Percentiles rank a stretch among this genome's conserved stretches.
Evolutionary conservation across 2,888 invertebrate genomes (phyloP).

Genomic region (Chrysodeixis includens): DNA sequence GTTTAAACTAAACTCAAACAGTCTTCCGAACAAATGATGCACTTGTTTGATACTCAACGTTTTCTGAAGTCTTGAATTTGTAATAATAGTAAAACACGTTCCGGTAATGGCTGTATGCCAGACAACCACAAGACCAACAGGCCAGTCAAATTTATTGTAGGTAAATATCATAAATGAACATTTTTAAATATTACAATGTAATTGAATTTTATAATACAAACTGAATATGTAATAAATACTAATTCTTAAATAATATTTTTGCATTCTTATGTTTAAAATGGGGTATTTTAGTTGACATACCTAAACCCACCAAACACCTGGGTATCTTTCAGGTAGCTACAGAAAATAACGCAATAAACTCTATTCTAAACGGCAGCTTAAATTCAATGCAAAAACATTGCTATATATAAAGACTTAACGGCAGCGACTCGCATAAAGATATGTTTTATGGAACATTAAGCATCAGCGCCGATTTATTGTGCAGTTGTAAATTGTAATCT

Average conservation of each 20-base stretch:
- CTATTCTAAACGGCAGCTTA: constrained; percentile 10
- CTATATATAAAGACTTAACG: neutral
- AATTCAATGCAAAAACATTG: constrained; percentile 24
- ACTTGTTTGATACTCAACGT: neutral
- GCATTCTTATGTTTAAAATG: too few species aligned
- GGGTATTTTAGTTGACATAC: too few species aligned
- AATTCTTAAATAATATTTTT: neutral
- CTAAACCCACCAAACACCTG: neutral
- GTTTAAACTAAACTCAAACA: neutral
- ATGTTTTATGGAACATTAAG: constrained; percentile 40
- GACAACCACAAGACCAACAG: too few species aligned
- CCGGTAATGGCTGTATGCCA: too few species aligned
- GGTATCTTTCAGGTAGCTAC: neutral
- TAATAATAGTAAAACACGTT: too few species aligned
- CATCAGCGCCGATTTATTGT: constrained; percentile 26
- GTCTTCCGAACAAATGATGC: neutral
- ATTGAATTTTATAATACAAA: too few species aligned
- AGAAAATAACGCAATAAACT: neutral
- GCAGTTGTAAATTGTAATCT: constrained; percentile 10
- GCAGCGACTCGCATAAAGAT: constrained; percentile 22
- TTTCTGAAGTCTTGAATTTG: too few species aligned
- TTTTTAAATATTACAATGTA: too few species aligned
- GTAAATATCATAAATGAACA: too few species aligned
- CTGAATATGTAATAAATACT: neutral
- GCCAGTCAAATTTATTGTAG: too few species aligned